phyloP scores from a whole-genome alignment of 2,113 vertebrate species.

The Sylvia atricapilla region DNA sequence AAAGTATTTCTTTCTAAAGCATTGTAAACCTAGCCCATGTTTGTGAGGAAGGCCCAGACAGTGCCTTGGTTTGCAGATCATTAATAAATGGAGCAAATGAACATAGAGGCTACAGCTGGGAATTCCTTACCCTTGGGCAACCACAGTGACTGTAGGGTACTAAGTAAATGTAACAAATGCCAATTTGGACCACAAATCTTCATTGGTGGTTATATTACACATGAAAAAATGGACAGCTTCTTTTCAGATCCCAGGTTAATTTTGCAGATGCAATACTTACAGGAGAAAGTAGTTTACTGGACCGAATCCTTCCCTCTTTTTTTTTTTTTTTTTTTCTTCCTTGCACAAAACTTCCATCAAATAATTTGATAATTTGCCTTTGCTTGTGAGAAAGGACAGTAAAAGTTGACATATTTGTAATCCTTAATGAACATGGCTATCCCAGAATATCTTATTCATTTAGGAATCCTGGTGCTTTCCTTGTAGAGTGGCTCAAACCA shows the following conservation, averaged over 20 bases:
- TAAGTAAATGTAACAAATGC: not conserved
- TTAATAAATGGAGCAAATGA: not conserved
- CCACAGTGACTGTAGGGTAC: not conserved
- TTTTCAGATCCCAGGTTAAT: not conserved
- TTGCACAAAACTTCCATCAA: not conserved
- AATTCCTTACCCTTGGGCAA: not conserved
- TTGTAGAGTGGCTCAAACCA: not conserved
- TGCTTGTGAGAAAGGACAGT: not conserved
- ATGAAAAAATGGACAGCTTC: not conserved
- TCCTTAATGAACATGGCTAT: not conserved
- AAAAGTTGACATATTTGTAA: not conserved
- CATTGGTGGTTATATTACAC: not conserved
- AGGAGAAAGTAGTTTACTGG: not conserved
- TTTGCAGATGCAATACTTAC: not conserved
- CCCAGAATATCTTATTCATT: not conserved
- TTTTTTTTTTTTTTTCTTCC: not conserved
- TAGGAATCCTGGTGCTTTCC: not conserved
- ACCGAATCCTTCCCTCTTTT: not conserved
- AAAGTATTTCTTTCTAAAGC: not conserved
- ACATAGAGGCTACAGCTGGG: not conserved
- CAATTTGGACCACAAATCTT: slow-evolving; percentile 16
- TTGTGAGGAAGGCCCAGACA: not conserved
- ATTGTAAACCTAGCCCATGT: not conserved
- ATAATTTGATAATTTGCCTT: not conserved
- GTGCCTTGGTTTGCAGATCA: not conserved